These are phyloP conservation scores for Denticeps clupeoides DNA, from an alignment of 2,797 vertebrate species.

Conservation along the genomic window DNA sequence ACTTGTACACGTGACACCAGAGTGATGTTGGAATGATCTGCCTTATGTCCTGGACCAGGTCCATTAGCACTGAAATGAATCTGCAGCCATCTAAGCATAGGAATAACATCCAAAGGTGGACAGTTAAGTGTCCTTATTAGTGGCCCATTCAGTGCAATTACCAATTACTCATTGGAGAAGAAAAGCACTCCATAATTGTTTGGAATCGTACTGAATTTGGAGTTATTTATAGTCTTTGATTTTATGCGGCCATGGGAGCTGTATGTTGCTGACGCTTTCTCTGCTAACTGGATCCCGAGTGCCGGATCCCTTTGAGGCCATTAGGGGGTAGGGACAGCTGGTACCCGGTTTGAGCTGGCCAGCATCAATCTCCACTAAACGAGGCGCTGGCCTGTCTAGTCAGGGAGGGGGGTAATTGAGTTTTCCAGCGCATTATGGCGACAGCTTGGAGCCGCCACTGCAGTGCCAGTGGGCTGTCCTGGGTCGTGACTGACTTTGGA, in stretches of 20 bases:
- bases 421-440: constrained; percentile 19
- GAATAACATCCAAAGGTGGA: constrained; percentile 15
- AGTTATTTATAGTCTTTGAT: constrained; percentile 6
- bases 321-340: constrained; percentile 31
- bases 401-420: constrained; percentile 26
- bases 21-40: background rate
- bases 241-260: constrained; percentile 18
- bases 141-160: constrained; percentile 4
- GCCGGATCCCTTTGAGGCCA: constrained; percentile 17
- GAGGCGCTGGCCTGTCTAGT: constrained; percentile 7
- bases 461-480: constrained; percentile 3
- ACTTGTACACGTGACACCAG: no score
- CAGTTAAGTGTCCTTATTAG: constrained; percentile 2
- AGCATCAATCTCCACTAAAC: constrained; percentile 29
- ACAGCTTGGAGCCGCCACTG: constrained; percentile 12
- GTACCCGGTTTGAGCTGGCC: constrained; percentile 21
- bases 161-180: constrained; percentile 3
- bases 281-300: constrained; percentile 17
- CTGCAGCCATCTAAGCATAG: constrained; percentile 4
- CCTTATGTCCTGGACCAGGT: background rate
- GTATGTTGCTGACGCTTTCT: constrained; percentile 3
- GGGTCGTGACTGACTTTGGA: no score
- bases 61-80: constrained; percentile 9
- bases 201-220: background rate
- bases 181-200: background rate